Evolutionary conservation across 2,797 vertebrate genomes (phyloP), one percentile per base, ranked within the genome.

Genomic region (Melanotaenia maccullochi): DNA sequence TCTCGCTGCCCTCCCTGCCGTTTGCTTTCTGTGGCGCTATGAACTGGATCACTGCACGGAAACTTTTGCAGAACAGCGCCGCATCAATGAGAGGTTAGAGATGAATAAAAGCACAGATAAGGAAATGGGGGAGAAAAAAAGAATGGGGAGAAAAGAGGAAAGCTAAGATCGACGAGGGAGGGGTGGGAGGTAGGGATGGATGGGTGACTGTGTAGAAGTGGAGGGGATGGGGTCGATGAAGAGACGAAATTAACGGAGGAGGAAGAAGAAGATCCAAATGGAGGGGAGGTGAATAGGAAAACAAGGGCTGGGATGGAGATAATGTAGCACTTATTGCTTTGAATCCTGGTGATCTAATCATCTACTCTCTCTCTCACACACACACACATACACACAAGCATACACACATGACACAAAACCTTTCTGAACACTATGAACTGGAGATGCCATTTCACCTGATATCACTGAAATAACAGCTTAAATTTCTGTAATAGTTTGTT

Each of bases 11-110:
- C 75, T 66, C 69, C 60, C 80, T 80, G 76, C 79, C 85, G 68
- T 58, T 84, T 69, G 73, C 81, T 79, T 25, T 82, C 81, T 80
- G 83, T 80, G 24, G 51, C 72, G 79, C 80, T 73, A 64, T 89
- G 86, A 94, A 93, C 83, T 93, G 92, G 93, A 93, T 94, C 93
- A 92, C 71, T 35, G 33, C 64, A 32, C 30, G 65, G 77, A 73
- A 87, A 85, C 72, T 60, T 68, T 78, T 28, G 73, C 79, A 85
- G 71, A 69, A 67, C 32, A 71, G 84, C 30, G 65, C 25, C 56
- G 79, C 66, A 72, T 68, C 74, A 67, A 42, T 2, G 49, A 74
- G 77, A 62, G 64, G 77, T 70, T 36, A 16, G 42, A 68, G 68
- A 25, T 40, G 59, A 62, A 71, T 49, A 32, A 65, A 59, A 28